Evolutionary conservation across 2,113 vertebrate species (phyloP).

Genomic region (Myiozetetes cayanensis): DNA sequence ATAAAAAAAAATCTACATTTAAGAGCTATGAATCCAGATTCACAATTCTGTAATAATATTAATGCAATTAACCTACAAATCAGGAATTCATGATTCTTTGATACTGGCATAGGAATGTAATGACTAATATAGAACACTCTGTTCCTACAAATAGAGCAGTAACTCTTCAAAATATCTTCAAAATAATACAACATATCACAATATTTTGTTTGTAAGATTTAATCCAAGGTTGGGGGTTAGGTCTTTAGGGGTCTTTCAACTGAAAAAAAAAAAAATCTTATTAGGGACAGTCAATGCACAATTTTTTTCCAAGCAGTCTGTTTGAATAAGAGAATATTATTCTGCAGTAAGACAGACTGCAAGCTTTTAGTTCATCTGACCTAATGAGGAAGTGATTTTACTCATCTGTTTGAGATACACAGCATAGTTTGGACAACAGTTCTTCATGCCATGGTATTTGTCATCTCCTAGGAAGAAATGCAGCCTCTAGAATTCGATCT

Average conservation of each 20-base stretch:
- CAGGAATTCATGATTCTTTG: neutral
- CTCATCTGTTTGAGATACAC: neutral
- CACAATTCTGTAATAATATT: neutral
- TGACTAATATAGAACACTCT: neutral
- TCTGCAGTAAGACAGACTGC: neutral
- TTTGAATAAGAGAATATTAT: neutral
- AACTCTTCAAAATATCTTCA: neutral
- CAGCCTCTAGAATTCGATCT: neutral
- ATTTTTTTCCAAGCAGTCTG: neutral
- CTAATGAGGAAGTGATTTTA: neutral
- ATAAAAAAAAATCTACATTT: neutral
- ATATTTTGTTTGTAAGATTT: neutral
- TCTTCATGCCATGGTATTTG: neutral
- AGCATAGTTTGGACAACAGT: neutral
- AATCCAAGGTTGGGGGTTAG: neutral
- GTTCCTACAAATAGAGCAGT: neutral
- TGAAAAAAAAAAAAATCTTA: neutral
- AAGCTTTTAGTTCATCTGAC: neutral
- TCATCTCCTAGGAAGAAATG: neutral
- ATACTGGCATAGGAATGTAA: neutral
- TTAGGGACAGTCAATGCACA: neutral
- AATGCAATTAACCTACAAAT: neutral
- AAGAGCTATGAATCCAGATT: neutral
- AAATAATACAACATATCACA: neutral
- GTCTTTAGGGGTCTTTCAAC: neutral